A percentile compares a stretch with the other conserved stretches of the same genome.
Evolutionary conservation across 1,140 invertebrate species (phyloP).

Genomic region (Drosophila sturtevanti): DNA sequence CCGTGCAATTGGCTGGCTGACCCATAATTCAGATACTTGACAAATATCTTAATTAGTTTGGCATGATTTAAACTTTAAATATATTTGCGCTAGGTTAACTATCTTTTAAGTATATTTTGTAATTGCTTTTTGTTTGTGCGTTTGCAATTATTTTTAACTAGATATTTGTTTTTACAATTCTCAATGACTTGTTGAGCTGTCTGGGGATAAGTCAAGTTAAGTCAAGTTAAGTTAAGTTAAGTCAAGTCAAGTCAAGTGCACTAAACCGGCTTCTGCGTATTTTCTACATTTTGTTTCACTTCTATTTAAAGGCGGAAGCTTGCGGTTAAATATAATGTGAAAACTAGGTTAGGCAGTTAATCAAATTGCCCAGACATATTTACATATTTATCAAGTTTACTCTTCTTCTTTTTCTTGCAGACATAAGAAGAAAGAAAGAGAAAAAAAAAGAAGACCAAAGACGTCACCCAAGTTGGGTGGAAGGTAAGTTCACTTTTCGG

Average conservation of each 20-base stretch:
- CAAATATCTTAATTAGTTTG: constrained; percentile 48
- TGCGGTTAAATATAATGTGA: constrained; percentile 27
- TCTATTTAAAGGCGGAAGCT: constrained; percentile 58
- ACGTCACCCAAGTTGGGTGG: constrained; percentile 5
- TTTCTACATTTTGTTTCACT: constrained; percentile 26
- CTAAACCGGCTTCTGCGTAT: constrained; percentile 50
- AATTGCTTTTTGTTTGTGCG: background rate
- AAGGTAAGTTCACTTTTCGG: background rate
- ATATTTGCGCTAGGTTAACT: constrained; percentile 24
- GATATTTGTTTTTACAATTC: background rate
- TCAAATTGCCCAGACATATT: constrained; percentile 62
- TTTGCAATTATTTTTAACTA: constrained; percentile 15
- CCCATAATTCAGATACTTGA: constrained; percentile 36
- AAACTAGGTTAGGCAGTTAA: constrained; percentile 71
- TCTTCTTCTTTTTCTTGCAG: constrained; percentile 56
- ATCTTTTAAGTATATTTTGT: background rate
- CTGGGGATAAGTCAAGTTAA: constrained; percentile 55
- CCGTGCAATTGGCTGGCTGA: constrained; percentile 36
- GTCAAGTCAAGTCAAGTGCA: constrained; percentile 70
- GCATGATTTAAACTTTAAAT: constrained; percentile 30
- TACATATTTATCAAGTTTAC: constrained; percentile 75
- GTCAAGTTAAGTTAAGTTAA: constrained; percentile 60
- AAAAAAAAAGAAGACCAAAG: constrained; percentile 16
- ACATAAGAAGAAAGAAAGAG: constrained; percentile 49
- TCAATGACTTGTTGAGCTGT: background rate